phyloP scores from a whole-genome alignment of 64 coral and sea anemone species.

The Montipora sp. region DNA sequence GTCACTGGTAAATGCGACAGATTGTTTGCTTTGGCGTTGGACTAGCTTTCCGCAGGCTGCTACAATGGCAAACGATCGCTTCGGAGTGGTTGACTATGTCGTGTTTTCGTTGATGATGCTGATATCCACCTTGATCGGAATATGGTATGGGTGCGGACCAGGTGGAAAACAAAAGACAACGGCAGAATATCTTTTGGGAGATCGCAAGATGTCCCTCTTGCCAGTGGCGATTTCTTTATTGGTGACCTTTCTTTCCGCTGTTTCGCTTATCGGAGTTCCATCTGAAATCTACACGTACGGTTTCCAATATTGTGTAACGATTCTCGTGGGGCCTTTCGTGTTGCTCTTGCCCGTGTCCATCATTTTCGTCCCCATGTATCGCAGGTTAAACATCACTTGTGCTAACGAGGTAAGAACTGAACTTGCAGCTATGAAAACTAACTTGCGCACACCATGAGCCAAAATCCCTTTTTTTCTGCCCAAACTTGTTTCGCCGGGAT shows the following conservation, averaged over 20 bases:
- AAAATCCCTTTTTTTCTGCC: too few relatives aligned
- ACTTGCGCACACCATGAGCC: too few relatives aligned
- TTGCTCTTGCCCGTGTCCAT: slow-evolving; percentile 60
- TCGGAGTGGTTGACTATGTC: slow-evolving; percentile 76
- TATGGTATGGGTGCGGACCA: slow-evolving; percentile 85
- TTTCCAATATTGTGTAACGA: slow-evolving; percentile 72
- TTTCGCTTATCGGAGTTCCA: slow-evolving; percentile 75
- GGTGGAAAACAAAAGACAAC: slow-evolving; percentile 81
- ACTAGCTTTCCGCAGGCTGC: too few relatives aligned
- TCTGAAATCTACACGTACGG: slow-evolving; percentile 90
- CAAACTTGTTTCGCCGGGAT: too few relatives aligned
- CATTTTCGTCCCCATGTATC: slow-evolving; percentile 84
- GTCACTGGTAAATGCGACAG: too few relatives aligned
- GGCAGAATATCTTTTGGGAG: slow-evolving; percentile 77
- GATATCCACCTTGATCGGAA: slow-evolving; percentile 78
- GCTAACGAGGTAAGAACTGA: slow-evolving; percentile 76
- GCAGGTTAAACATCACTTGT: slow-evolving; percentile 70
- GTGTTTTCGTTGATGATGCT: slow-evolving; percentile 81
- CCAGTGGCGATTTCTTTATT: slow-evolving; percentile 83
- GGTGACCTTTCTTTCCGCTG: slow-evolving; percentile 82
- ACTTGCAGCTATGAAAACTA: too few relatives aligned
- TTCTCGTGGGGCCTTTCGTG: slow-evolving; percentile 55
- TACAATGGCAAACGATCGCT: slow-evolving; percentile 58
- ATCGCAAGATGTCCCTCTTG: slow-evolving; percentile 70
- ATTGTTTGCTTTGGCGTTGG: too few relatives aligned